phyloP scores from a whole-genome alignment of 2,888 invertebrate genomes.

The Caenorhabditis sulstoni region DNA sequence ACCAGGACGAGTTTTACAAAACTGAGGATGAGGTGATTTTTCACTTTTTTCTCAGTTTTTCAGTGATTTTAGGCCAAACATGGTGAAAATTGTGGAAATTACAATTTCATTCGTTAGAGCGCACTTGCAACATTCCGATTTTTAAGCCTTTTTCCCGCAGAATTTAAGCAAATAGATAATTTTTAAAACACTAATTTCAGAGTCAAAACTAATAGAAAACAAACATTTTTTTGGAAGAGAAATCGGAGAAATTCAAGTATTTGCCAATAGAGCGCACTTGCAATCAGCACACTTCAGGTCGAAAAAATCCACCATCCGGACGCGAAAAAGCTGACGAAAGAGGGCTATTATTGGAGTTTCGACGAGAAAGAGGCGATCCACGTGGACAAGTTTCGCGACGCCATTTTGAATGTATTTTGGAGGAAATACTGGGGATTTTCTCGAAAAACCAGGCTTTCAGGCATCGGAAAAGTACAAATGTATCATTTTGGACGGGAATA shows the following conservation, averaged over 20 bases:
- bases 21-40: constrained; percentile 66
- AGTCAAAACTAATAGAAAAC: too few species aligned
- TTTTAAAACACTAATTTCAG: too few species aligned
- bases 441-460: constrained; percentile 16
- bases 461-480: constrained; percentile 53
- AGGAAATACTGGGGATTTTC: background rate
- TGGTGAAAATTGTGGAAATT: too few species aligned
- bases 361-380: constrained; percentile 55
- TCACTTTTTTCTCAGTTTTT: background rate
- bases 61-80: too few species aligned
- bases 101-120: background rate
- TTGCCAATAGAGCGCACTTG: too few species aligned
- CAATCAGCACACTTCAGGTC: constrained; percentile 54
- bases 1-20: constrained; percentile 75
- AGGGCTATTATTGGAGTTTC: constrained; percentile 59
- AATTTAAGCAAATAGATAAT: background rate
- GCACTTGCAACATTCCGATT: background rate
- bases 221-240: too few species aligned
- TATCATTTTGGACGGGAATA: constrained; percentile 78
- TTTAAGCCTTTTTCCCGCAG: too few species aligned
- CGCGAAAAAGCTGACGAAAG: constrained; percentile 28
- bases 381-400: constrained; percentile 14
- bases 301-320: constrained; percentile 46
- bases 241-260: too few species aligned
- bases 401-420: constrained; percentile 27